Base-by-base conservation (phyloP, 2,888 invertebrate species). In the Leucophenga montana region DNA sequence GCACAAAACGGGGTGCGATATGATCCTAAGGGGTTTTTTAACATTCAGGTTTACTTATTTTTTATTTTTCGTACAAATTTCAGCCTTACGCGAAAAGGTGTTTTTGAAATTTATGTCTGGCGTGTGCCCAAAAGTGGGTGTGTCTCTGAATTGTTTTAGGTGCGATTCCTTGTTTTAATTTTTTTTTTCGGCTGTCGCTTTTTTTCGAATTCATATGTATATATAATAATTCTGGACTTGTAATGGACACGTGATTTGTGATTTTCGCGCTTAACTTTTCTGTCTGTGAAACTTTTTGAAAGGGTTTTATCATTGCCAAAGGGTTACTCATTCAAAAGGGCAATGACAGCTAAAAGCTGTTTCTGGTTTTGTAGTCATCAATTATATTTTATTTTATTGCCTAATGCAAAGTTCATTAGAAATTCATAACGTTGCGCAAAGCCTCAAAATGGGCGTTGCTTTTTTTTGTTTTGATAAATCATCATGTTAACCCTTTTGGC, bases 81-180 rank as follows among this genome's bases (percentile, higher is more conserved):
- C 5, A 13, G 56, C 27, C 14, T 56, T 33, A 3, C 27, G 62
- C 9, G 39, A 39, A 64, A 64, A 64, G 62, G 48, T 64, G 62
- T 48, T 48, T 69, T 66, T 59, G 53, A 75, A 77, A 82, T 83
- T 82, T 83, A 82, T 83, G 80, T 76, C 74, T 76, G 27, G 18
- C 33, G 57, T 71, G 64, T 22, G 53, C 66, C 53, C 54, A 68
- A 57, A 53, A 56, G 31, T 69, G 75, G 83, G 81, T 82, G 81
- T 78, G 67, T 64, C 68, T 50, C 69, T 71, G 75, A 76, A 77
- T 77, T 77, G 70, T 78, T 79, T 81, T 71, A 70, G 69, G 70
- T 72, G 68, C 13, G 74, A 67, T 70, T 68, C 69, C 66, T 50
- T 18, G n/a, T 66, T 70, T 66, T 68, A 75, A 74, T 77, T 68